A percentile compares a stretch with the other conserved stretches of the same genome.
Evolutionary conservation across 2,113 vertebrate species (phyloP).

Genomic region (Heterotilapia buettikoferi): DNA sequence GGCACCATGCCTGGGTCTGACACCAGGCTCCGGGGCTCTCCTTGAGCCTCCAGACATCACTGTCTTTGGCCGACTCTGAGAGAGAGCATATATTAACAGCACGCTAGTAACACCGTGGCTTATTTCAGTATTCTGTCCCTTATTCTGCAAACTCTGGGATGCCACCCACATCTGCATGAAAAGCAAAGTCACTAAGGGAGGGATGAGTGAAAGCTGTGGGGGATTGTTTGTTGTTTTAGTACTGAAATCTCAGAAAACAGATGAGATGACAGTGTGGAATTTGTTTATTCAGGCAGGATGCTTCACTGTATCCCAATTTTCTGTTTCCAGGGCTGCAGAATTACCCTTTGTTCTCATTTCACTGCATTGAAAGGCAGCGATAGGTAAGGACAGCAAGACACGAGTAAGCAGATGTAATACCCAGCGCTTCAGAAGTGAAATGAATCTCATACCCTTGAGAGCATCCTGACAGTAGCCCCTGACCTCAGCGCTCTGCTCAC

Average conservation of each 20-base stretch:
- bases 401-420: neutral
- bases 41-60: neutral
- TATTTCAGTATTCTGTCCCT: neutral
- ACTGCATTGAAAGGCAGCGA: neutral
- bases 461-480: neutral
- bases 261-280: constrained; percentile 28
- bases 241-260: neutral
- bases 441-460: neutral
- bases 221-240: neutral
- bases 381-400: neutral
- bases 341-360: constrained; percentile 5
- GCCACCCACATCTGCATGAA: constrained; percentile 3
- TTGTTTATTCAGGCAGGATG: constrained; percentile 24
- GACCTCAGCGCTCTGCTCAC: neutral
- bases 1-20: neutral
- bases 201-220: neutral
- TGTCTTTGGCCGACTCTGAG: neutral
- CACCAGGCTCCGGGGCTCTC: neutral
- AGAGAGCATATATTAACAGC: neutral
- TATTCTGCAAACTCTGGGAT: neutral
- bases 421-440: neutral
- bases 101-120: neutral
- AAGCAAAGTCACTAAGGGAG: neutral
- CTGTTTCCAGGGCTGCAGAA: neutral
- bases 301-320: neutral